phyloP scores from a whole-genome alignment of 1,140 invertebrate genomes.

The Phortica variegata region DNA sequence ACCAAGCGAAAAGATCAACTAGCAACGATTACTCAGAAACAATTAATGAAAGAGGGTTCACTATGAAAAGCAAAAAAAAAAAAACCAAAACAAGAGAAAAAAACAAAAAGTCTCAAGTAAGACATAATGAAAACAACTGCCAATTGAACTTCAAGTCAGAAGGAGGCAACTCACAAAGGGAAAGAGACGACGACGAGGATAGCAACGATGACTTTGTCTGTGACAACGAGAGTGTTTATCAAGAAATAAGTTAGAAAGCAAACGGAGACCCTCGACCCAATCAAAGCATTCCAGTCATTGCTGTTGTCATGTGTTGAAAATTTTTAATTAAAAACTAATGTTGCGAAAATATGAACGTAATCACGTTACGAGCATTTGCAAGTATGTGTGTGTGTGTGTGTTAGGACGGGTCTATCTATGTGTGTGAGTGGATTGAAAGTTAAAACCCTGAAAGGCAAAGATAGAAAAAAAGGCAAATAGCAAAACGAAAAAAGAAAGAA shows the following conservation, averaged over 20 bases:
- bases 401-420: too few relatives aligned
- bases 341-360: constrained; percentile 44
- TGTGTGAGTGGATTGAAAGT: too few relatives aligned
- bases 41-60: constrained; percentile 16
- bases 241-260: constrained; percentile 17
- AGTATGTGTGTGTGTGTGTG: too few relatives aligned
- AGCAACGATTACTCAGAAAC: constrained; percentile 18
- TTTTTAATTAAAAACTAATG: constrained; percentile 57
- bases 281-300: constrained; percentile 13
- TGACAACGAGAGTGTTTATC: too few relatives aligned
- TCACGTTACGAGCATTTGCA: constrained; percentile 1
- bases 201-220: too few relatives aligned
- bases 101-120: not conserved
- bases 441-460: too few relatives aligned
- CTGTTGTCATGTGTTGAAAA: constrained; percentile 26
- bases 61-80: not conserved
- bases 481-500: too few relatives aligned
- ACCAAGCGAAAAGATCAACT: constrained; percentile 29
- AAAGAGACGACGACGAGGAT: too few relatives aligned
- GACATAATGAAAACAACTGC: constrained; percentile 18
- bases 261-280: constrained; percentile 7
- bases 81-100: not conserved
- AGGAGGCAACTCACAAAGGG: not conserved
- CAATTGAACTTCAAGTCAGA: constrained; percentile 13
- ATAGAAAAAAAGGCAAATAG: too few relatives aligned